These are phyloP conservation scores for Eleutherodactylus coqui DNA, from an alignment of 2,797 vertebrate species.

Conservation along the genomic window DNA sequence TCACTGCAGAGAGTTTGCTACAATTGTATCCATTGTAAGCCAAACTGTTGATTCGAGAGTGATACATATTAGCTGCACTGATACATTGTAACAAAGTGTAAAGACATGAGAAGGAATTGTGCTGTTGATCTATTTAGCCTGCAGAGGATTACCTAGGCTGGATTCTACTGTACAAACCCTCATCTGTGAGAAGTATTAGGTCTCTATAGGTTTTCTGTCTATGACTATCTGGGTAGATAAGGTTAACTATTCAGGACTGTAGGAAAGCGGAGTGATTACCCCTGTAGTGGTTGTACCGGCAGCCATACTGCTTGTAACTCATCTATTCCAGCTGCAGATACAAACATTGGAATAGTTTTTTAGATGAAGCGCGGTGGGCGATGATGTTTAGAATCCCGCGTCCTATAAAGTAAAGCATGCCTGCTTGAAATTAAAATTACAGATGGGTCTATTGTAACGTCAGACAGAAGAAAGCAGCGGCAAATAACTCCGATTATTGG, in stretches of 20 bases:
- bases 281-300: not conserved
- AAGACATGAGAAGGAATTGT: not conserved
- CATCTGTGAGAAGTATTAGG: not conserved
- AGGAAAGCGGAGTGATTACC: not conserved
- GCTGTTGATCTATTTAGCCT: not conserved
- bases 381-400: no score
- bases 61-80: no score
- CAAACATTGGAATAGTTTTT: not conserved
- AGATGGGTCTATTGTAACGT: slow-evolving; percentile 17
- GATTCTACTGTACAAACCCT: not conserved
- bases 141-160: not conserved
- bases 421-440: slow-evolving; percentile 21
- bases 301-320: not conserved
- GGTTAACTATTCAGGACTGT: not conserved
- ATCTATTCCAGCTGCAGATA: not conserved
- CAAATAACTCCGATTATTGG: not conserved
- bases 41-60: no score
- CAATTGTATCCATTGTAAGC: no score
- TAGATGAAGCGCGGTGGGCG: not conserved
- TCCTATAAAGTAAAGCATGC: not conserved
- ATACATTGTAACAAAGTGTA: not conserved
- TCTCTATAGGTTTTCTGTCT: not conserved
- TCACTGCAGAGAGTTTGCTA: no score
- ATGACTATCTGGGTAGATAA: not conserved
- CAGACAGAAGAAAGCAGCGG: not conserved